A percentile compares a stretch with the other conserved stretches of the same genome.
Evolutionary conservation across 2,113 vertebrate genomes (phyloP).

Genomic region (Lota lota): DNA sequence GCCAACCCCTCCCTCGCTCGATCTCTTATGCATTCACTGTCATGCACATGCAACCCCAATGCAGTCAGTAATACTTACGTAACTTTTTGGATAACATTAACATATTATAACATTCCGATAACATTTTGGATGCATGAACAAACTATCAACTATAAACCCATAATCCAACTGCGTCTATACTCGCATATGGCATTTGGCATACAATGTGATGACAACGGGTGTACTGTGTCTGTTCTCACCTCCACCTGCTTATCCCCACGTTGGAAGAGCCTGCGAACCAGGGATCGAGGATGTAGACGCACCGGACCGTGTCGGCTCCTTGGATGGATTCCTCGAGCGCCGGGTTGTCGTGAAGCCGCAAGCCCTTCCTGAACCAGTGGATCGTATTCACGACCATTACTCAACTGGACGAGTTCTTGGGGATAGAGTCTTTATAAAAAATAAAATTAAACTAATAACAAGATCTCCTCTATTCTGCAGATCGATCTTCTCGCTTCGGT

Average conservation of each 20-base stretch:
- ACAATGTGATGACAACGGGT: too few relatives aligned
- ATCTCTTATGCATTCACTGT: too few relatives aligned
- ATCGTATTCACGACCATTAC: conserved; percentile 93
- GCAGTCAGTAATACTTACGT: too few relatives aligned
- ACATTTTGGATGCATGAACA: too few relatives aligned
- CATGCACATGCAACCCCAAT: too few relatives aligned
- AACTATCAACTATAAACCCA: too few relatives aligned
- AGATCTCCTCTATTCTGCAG: not conserved
- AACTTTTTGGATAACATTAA: too few relatives aligned
- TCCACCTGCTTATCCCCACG: conserved; percentile 98
- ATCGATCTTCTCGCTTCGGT: not conserved
- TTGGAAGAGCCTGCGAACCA: conserved; percentile 99
- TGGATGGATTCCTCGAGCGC: conserved; percentile 86
- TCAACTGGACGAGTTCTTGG: conserved; percentile 58
- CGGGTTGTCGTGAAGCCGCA: conserved; percentile 97
- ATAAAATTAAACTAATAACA: too few relatives aligned
- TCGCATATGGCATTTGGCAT: too few relatives aligned
- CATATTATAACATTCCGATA: too few relatives aligned
- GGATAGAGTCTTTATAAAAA: conserved; percentile 10
- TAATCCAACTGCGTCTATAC: too few relatives aligned
- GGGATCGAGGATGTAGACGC: conserved; percentile 96
- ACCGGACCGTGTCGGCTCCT: conserved; percentile 88
- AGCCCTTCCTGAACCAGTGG: conserved; percentile 98
- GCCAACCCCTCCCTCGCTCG: too few relatives aligned
- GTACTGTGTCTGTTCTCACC: conserved; percentile 71